A percentile compares a stretch with the other conserved stretches of the same genome.
Evolutionary conservation across 2,888 invertebrate genomes (phyloP).

Genomic region (Podotricha telesiphe): DNA sequence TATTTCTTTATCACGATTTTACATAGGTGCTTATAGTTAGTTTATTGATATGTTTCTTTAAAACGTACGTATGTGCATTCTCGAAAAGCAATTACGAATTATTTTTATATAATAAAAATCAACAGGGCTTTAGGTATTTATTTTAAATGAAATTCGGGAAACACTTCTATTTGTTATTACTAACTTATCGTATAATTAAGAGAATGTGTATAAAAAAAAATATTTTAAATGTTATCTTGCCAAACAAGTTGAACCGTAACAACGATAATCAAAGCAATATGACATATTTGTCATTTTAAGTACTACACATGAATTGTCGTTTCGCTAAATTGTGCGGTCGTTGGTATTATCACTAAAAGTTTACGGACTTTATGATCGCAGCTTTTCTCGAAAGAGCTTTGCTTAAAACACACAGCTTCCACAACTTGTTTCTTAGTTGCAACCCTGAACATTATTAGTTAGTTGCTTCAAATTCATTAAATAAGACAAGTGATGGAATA

Average conservation of each 20-base stretch:
- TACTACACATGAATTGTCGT: not conserved
- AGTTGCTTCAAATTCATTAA: not conserved
- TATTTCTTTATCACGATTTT: too few relatives aligned
- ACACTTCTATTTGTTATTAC: too few relatives aligned
- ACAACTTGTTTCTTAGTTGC: constrained; percentile 7
- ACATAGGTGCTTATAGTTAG: too few relatives aligned
- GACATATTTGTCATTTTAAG: not conserved
- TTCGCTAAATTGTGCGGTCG: not conserved
- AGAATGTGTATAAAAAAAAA: too few relatives aligned
- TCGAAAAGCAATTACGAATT: too few relatives aligned
- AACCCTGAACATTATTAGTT: constrained; percentile 1
- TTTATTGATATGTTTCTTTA: too few relatives aligned
- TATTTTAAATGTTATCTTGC: not conserved
- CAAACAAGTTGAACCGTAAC: not conserved
- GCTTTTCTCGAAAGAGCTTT: not conserved
- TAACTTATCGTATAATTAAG: too few relatives aligned
- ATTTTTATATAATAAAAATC: too few relatives aligned
- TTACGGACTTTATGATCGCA: constrained; percentile 15
- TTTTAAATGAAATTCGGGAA: too few relatives aligned
- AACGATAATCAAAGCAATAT: not conserved
- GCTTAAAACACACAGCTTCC: constrained; percentile 3
- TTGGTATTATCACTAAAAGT: constrained; percentile 12
- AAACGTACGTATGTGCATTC: too few relatives aligned
- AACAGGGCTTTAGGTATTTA: too few relatives aligned
- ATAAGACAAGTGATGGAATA: not conserved